These are phyloP conservation scores for Geotrupes spiniger DNA, from an alignment of 2,888 invertebrate genomes.

Conservation along the genomic window DNA sequence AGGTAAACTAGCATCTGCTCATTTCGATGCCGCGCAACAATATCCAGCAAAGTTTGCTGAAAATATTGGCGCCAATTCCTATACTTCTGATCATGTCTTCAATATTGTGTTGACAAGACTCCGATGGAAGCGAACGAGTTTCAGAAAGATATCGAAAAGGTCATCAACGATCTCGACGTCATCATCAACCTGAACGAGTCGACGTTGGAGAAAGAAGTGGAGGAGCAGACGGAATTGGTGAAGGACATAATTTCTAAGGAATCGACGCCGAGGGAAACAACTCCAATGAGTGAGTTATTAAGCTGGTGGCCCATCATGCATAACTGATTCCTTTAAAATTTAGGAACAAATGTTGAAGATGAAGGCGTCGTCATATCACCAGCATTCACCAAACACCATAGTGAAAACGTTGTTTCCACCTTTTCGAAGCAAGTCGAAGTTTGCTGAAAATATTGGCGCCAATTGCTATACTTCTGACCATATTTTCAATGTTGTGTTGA, in stretches of 20 bases:
- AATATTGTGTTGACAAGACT: neutral
- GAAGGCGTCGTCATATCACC: too few species aligned
- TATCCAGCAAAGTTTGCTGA: constrained; percentile 19
- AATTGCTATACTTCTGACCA: constrained; percentile 10
- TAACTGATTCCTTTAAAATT: too few species aligned
- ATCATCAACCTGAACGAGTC: constrained; percentile 1
- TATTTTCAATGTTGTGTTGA: constrained; percentile 1
- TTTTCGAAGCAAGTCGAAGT: constrained; percentile 23
- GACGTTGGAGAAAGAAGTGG: too few species aligned
- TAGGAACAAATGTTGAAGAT: too few species aligned
- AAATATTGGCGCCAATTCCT: constrained; percentile 14
- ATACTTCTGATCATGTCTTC: constrained; percentile 11
- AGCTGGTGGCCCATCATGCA: too few species aligned
- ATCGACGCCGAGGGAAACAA: too few species aligned
- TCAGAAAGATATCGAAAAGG: constrained; percentile 15
- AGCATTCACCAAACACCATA: neutral
- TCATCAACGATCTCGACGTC: constrained; percentile 14
- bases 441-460: constrained; percentile 17
- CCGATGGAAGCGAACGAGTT: neutral
- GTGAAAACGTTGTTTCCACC: constrained; percentile 6
- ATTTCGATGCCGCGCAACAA: too few species aligned
- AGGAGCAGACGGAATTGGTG: too few species aligned
- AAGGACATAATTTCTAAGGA: too few species aligned
- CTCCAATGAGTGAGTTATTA: too few species aligned
- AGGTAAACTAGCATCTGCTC: too few species aligned